Evolutionary conservation across 2,113 vertebrate genomes (phyloP).

Genomic region (Stercorarius parasiticus): DNA sequence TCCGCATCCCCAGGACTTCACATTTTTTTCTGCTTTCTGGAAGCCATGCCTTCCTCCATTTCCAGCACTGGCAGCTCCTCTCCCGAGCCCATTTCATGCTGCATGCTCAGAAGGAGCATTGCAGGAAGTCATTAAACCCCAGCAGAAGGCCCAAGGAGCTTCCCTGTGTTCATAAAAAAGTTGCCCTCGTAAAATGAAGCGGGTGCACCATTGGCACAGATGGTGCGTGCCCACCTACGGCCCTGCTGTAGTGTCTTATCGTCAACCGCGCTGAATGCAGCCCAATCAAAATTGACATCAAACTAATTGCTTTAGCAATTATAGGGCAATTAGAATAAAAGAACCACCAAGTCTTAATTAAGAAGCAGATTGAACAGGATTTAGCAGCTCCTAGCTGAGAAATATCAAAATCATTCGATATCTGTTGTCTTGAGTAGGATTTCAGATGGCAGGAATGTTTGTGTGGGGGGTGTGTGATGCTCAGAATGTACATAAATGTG

Average conservation of each 20-base stretch:
- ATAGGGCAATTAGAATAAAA: constrained; percentile 64
- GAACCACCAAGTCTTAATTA: constrained; percentile 57
- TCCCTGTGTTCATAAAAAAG: neutral
- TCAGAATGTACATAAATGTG: neutral
- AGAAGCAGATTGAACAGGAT: constrained; percentile 65
- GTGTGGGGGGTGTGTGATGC: neutral
- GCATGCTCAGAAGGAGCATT: neutral
- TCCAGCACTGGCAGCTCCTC: neutral
- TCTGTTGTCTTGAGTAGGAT: constrained; percentile 25
- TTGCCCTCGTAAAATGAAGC: neutral
- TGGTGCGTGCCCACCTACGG: neutral
- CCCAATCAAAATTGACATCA: neutral
- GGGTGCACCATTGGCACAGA: neutral
- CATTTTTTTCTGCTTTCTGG: neutral
- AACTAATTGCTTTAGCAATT: constrained; percentile 65
- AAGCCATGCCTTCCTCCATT: neutral
- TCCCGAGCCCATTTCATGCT: neutral
- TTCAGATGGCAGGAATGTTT: constrained; percentile 39
- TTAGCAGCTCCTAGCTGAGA: constrained; percentile 52
- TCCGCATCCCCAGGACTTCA: neutral
- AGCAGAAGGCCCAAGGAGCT: neutral
- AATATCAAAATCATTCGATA: neutral
- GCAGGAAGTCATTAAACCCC: neutral
- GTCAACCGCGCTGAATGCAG: neutral
- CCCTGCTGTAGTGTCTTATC: neutral